These are phyloP conservation scores for Dasypolia templi DNA, from an alignment of 2,888 invertebrate species.

Conservation along the genomic window DNA sequence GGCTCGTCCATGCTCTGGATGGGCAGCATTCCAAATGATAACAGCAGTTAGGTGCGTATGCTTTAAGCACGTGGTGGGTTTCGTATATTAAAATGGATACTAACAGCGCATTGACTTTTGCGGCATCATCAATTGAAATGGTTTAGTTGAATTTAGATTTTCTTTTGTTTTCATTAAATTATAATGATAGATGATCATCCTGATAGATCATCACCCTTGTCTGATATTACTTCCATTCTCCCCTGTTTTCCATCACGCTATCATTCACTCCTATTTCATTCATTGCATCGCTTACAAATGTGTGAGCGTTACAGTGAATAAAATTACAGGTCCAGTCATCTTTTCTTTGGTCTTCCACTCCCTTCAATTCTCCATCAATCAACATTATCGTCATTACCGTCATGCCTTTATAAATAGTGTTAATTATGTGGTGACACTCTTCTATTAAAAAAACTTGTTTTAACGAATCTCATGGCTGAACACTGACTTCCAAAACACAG, in stretches of 20 bases:
- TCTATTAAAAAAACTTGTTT: too few species aligned
- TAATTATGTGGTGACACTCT: too few species aligned
- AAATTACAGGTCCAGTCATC: too few species aligned
- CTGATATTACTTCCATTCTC: background rate
- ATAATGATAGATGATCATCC: background rate
- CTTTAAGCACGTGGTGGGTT: background rate
- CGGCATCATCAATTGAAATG: background rate
- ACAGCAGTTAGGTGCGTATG: background rate
- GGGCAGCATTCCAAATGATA: slow-evolving; percentile 49
- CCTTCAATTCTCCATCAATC: background rate
- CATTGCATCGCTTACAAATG: background rate
- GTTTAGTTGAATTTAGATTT: background rate
- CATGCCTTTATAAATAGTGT: too few species aligned
- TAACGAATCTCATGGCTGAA: too few species aligned
- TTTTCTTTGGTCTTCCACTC: background rate
- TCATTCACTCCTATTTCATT: background rate
- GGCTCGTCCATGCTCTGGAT: slow-evolving; percentile 1
- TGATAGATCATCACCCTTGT: too few species aligned
- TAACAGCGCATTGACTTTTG: slow-evolving; percentile 4
- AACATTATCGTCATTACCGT: too few species aligned
- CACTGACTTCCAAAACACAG: too few species aligned
- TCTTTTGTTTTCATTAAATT: background rate
- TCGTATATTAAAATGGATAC: background rate
- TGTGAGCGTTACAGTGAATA: too few species aligned
- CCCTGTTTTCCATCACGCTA: background rate